phyloP scores from a whole-genome alignment of 1,140 invertebrate species.

The Rhopalosiphum padi region DNA sequence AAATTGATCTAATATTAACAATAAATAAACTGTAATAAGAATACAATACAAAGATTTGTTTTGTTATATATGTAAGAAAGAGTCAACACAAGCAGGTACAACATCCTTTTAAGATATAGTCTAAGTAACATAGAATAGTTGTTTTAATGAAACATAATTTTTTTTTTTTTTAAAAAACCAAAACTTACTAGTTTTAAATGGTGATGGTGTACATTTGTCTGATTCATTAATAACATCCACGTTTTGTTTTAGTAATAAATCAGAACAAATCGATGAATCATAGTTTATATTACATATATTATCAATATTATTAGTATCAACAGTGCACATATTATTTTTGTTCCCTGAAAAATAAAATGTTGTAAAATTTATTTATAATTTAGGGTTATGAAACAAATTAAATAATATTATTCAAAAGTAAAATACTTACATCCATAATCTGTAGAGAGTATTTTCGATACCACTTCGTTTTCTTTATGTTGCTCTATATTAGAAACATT shows the following conservation, averaged over 20 bases:
- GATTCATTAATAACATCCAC: not conserved
- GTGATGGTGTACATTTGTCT: not conserved
- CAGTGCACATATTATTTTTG: not conserved
- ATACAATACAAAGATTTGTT: not conserved
- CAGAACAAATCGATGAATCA: not conserved
- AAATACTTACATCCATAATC: not conserved
- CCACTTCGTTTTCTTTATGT: not conserved
- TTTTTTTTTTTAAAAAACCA: not conserved
- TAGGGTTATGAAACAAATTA: not conserved
- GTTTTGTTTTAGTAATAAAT: not conserved
- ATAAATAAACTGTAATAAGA: not conserved
- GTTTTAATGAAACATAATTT: not conserved
- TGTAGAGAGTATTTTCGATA: not conserved
- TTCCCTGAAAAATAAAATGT: not conserved
- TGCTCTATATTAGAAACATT: not conserved
- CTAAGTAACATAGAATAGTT: not conserved
- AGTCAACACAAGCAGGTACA: not conserved
- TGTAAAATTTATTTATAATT: not conserved
- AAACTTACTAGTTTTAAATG: not conserved
- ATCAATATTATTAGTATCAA: not conserved
- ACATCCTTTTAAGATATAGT: not conserved
- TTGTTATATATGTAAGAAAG: not conserved
- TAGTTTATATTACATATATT: not conserved
- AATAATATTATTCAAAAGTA: not conserved
- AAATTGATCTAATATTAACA: not conserved